Evolutionary conservation across 2,888 invertebrate genomes (phyloP), one percentile per base, ranked within the genome.

Genomic region (Myopa tessellatipennis): DNA sequence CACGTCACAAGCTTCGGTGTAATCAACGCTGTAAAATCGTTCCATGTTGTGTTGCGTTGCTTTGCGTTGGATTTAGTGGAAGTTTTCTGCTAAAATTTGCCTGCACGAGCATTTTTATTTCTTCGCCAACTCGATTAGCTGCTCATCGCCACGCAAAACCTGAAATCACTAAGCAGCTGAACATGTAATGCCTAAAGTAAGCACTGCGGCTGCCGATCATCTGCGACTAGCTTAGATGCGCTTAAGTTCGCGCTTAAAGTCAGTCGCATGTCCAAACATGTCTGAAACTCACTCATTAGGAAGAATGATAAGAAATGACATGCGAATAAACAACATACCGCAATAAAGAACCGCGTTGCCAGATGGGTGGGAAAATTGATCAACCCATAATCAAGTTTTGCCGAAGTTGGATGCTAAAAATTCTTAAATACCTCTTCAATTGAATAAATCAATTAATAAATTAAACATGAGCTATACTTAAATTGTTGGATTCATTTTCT

Each of bases 191-290:
- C 45, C 45, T n/a, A 4, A 8, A 12, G 68, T 60, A n/a, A 40
- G 18, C 68, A 12, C 40, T 38, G 12, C 14, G 14, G 16, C 16
- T 38, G 38, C 18, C 26, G 40, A 34, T 14, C 65, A 38, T 34
- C 34, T 36, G 58, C 58, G 68, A 40, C 58, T 38, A 52, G 38
- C 67, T 67, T 68, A 52, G 74, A 58, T 18, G 74, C 26, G 36
- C 34, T 67, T 65, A 55, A 67, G 67, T 55, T 16, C n/a, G 58
- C 10, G 58, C 67, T 74, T 58, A 67, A 4, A 67, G 74, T 67
- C 74, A n/a, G 52, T 55, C 55, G 74, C 67, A 70, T 55, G 74
- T 74, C 74, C 18, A 74, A 74, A 74, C 67, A 67, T 74, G 74
- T 67, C 67, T 14, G 8, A n/a, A 14, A 74, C 8, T 67, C 74